A percentile compares a stretch with the other conserved stretches of the same genome.
These are phyloP conservation scores for Callimorpha dominula DNA, from an alignment of 2,888 invertebrate genomes.

Conservation along the genomic window DNA sequence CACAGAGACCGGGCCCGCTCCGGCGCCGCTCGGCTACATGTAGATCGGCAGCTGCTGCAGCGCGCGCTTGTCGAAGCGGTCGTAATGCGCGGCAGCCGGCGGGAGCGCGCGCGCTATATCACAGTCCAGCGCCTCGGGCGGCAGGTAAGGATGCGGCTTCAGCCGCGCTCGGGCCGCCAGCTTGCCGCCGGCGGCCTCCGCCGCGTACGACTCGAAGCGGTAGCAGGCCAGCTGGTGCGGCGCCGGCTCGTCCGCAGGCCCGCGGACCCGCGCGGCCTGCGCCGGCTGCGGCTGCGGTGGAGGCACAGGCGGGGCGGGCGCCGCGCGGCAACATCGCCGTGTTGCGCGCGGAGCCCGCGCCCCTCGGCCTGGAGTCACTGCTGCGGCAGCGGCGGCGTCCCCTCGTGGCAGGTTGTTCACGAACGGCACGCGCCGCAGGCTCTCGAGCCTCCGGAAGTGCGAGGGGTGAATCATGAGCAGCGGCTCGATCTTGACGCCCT, in stretches of 20 bases:
- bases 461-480: conserved; percentile 96
- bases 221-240: conserved; percentile 59
- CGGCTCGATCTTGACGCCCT: conserved; percentile 93
- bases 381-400: conserved; percentile 73
- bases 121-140: conserved; percentile 73
- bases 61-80: conserved; percentile 83
- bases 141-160: conserved; percentile 73
- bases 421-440: conserved; percentile 93
- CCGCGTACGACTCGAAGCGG: conserved; percentile 66
- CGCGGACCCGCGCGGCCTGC: conserved; percentile 56
- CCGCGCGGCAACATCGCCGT: conserved; percentile 63
- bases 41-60: conserved; percentile 85
- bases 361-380: conserved; percentile 57
- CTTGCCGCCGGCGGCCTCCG: conserved; percentile 66
- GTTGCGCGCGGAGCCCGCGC: conserved; percentile 57
- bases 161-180: conserved; percentile 62
- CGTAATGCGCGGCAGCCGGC: conserved; percentile 74
- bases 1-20: conserved; percentile 72
- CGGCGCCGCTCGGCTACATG: conserved; percentile 76
- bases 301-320: conserved; percentile 60
- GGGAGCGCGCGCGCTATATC: conserved; percentile 80
- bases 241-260: conserved; percentile 51
- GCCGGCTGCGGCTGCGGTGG: conserved; percentile 64
- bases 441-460: conserved; percentile 95
- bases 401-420: conserved; percentile 93